Evolutionary conservation across 2,888 invertebrate genomes (phyloP).

Genomic region (Coleophora flavipennella): DNA sequence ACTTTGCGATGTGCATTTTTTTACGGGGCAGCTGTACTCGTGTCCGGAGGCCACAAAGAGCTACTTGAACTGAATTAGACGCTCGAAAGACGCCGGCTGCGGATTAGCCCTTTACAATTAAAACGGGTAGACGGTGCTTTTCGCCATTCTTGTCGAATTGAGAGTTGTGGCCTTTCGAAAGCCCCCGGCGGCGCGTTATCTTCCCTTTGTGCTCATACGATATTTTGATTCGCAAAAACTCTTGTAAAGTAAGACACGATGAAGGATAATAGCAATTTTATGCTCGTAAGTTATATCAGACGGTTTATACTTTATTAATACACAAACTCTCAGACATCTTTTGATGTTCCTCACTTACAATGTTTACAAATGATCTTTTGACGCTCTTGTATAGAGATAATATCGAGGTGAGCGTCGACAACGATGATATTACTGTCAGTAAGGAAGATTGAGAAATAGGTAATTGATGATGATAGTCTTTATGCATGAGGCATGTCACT

Average conservation of each 20-base stretch:
- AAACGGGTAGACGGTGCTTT: slow-evolving; percentile 36
- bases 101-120: slow-evolving; percentile 55
- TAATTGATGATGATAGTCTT: too few species aligned
- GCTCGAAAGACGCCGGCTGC: slow-evolving; percentile 40
- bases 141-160: slow-evolving; percentile 27
- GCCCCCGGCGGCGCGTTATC: slow-evolving; percentile 28
- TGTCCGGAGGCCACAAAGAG: slow-evolving; percentile 33
- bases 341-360: slow-evolving; percentile 1
- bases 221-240: slow-evolving; percentile 34
- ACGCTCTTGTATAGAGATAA: too few species aligned
- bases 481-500: too few species aligned
- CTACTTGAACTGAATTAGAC: slow-evolving; percentile 56
- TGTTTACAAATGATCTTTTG: too few species aligned
- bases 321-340: background rate
- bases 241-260: slow-evolving; percentile 16
- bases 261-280: slow-evolving; percentile 20
- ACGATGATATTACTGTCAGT: too few species aligned
- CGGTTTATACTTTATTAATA: slow-evolving; percentile 1
- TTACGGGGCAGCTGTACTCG: slow-evolving; percentile 34
- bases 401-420: too few species aligned
- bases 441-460: too few species aligned
- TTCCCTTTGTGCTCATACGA: slow-evolving; percentile 30
- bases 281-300: slow-evolving; percentile 22
- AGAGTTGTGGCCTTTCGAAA: slow-evolving; percentile 22
- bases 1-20: slow-evolving; percentile 9